Conservation (phyloP, 2,113 vertebrate genomes). For the Rhipidura dahli region DNA sequence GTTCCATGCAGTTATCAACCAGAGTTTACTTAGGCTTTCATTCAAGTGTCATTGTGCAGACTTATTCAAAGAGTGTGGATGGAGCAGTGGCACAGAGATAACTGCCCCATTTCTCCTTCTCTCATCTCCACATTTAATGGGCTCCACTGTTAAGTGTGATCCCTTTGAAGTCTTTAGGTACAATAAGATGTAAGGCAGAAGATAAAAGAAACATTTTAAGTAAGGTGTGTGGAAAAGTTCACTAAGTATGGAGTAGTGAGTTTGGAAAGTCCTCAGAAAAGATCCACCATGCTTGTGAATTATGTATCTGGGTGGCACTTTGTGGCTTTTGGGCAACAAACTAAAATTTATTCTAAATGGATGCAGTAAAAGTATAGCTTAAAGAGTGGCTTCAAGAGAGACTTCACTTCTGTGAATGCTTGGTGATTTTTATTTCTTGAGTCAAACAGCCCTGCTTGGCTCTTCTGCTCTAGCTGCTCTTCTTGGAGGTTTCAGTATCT, state of each 20-base stretch:
- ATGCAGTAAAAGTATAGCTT: background rate
- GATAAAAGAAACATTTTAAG: background rate
- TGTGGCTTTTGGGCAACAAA: background rate
- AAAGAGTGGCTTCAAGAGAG: background rate
- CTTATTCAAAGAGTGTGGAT: conserved; percentile 34
- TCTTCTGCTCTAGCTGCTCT: background rate
- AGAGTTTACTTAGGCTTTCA: conserved; percentile 58
- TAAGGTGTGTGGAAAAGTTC: background rate
- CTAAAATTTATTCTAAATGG: background rate
- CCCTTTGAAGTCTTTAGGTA: background rate
- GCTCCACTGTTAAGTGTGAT: background rate
- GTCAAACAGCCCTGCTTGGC: background rate
- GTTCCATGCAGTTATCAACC: conserved; percentile 54
- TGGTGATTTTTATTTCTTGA: background rate
- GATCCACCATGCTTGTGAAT: background rate
- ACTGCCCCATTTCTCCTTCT: background rate
- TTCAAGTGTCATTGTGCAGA: conserved; percentile 41
- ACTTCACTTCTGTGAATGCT: background rate
- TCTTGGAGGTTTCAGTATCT: background rate
- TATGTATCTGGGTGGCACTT: background rate
- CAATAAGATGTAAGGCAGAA: background rate
- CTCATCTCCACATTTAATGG: background rate
- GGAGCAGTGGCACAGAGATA: background rate
- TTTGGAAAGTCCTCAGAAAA: background rate
- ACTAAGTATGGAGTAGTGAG: background rate